Conservation (phyloP, 2,113 vertebrate genomes). For the Rhynchomys soricoides region DNA sequence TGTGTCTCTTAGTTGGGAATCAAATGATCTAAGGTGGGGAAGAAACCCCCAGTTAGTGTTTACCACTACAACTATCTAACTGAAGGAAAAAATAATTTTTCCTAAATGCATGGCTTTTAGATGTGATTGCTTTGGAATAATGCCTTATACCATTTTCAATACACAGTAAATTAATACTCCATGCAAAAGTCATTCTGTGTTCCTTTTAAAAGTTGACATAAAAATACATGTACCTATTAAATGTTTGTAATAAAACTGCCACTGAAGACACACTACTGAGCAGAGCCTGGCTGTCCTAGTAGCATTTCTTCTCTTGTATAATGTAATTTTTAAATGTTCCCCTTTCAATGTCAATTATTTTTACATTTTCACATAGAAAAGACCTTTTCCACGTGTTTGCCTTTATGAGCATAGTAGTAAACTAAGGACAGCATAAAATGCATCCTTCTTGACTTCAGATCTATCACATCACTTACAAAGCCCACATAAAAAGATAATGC, state of each 20-base stretch:
- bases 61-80: background rate
- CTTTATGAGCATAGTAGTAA: conserved; percentile 35
- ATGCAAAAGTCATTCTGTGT: background rate
- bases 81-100: background rate
- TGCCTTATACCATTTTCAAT: background rate
- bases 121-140: conserved; percentile 8
- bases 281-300: background rate
- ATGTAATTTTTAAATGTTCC: conserved; percentile 20
- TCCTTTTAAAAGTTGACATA: background rate
- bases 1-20: no score
- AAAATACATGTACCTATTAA: conserved; percentile 11
- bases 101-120: conserved; percentile 26
- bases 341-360: conserved; percentile 48
- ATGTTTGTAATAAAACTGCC: background rate
- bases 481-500: background rate
- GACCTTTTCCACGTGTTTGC: conserved; percentile 25
- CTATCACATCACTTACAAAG: background rate
- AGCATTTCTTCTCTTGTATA: background rate
- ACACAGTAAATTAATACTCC: background rate
- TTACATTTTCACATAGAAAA: conserved; percentile 35
- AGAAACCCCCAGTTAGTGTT: no score
- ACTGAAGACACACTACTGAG: background rate
- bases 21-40: no score
- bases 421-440: conserved; percentile 56
- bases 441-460: conserved; percentile 7